These are phyloP conservation scores for Gavia stellata DNA, from an alignment of 2,113 vertebrate species.

Conservation along the genomic window DNA sequence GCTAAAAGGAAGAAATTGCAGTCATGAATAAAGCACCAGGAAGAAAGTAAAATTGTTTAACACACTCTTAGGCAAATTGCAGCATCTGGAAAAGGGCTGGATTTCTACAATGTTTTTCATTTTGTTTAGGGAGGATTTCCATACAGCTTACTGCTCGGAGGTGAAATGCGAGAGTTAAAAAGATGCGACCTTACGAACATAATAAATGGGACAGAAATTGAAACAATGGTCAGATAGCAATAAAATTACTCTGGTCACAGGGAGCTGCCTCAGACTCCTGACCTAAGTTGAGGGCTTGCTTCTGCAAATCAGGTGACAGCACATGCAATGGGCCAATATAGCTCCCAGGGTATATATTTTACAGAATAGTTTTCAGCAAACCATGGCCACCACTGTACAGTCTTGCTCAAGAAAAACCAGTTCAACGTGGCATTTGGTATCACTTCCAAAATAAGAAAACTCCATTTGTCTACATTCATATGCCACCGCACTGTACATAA, in stretches of 20 bases:
- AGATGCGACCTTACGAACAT: not conserved
- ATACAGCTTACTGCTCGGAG: not conserved
- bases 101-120: not conserved
- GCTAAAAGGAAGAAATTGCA: constrained; percentile 20
- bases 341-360: not conserved
- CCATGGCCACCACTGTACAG: not conserved
- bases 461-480: not conserved
- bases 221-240: not conserved
- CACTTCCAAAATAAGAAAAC: not conserved
- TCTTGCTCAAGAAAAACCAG: not conserved
- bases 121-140: not conserved
- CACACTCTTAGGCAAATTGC: not conserved
- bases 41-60: constrained; percentile 2
- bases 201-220: not conserved
- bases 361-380: not conserved
- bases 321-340: accelerated
- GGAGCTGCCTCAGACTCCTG: not conserved
- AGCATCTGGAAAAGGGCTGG: not conserved
- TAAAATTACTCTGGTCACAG: not conserved
- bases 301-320: not conserved
- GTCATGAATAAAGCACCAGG: constrained; percentile 42
- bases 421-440: not conserved
- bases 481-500: not conserved
- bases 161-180: not conserved
- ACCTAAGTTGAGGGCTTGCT: not conserved